These are phyloP conservation scores for Carassius auratus DNA, from an alignment of 2,113 vertebrate genomes.

Conservation along the genomic window DNA sequence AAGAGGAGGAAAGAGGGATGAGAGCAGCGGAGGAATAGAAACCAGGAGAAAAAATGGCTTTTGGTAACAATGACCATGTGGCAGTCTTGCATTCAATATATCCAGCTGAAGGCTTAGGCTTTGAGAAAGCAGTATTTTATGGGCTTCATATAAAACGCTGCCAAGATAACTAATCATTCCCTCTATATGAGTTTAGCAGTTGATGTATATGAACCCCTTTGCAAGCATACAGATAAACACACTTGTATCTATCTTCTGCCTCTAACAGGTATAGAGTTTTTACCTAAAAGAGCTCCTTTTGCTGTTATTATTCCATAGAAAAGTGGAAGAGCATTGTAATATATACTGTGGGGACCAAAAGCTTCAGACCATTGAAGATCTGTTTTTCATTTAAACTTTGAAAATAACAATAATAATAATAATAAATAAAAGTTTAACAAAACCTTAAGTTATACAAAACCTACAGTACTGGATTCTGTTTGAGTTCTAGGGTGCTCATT, in stretches of 20 bases:
- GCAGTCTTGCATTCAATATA: slow-evolving; percentile 14
- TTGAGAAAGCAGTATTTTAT: slow-evolving; percentile 19
- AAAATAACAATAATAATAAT: not conserved
- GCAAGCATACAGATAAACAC: slow-evolving; percentile 15
- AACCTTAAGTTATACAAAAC: not conserved
- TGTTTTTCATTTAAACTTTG: not conserved
- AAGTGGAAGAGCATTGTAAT: not conserved
- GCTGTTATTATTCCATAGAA: not conserved
- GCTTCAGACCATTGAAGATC: not conserved
- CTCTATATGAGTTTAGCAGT: slow-evolving; percentile 18
- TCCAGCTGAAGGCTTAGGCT: slow-evolving; percentile 26
- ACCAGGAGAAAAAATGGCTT: slow-evolving; percentile 17
- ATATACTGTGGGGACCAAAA: not conserved
- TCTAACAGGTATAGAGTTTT: not conserved
- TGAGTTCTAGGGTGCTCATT: not conserved
- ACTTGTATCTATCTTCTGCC: slow-evolving; percentile 10
- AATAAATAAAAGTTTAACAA: not conserved
- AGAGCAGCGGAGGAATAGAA: slow-evolving; percentile 10
- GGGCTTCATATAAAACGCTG: slow-evolving; percentile 14
- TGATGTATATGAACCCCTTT: not conserved
- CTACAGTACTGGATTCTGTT: not conserved
- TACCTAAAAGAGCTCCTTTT: not conserved
- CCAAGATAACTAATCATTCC: slow-evolving; percentile 27
- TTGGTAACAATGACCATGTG: slow-evolving; percentile 32
- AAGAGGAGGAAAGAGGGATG: slow-evolving; percentile 14